Evolutionary conservation across 1,140 invertebrate genomes (phyloP), one percentile per base, ranked within the genome.

Genomic region (Dendrolimus kikuchii): DNA sequence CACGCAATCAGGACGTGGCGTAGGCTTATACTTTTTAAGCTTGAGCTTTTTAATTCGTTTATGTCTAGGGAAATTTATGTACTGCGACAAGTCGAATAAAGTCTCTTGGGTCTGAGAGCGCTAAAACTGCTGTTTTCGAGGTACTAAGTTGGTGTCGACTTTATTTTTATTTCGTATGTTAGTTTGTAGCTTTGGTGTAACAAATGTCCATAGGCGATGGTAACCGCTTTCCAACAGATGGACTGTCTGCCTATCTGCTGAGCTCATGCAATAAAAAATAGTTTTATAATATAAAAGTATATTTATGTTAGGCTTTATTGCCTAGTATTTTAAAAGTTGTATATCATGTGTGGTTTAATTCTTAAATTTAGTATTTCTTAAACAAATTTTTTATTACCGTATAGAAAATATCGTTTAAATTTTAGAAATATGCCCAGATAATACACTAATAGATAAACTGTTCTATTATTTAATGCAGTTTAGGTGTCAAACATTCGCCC

Each of bases 61-160:
- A 57, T 53, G 41, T 57, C 51, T 52, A 5, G 46, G 46, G 50
- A 57, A 57, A 57, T 51, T 57, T 57, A 57, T 57, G 10, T 53
- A 53, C 55, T 52, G 38, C 40, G 51, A 38, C 42, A 53, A 52
- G 50, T 53, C 55, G 49, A 52, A 57, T 51, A 51, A 41, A 51
- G 55, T 49, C 51, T 9, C 40, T 5, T 6, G 46, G 23, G 49
- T 45, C 36, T 40, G 36, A 42, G 7, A 40, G 23, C 37, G 5
- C 9, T 57, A 57, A 53, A 5, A 57, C 52, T 50, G 9, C 41
- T 45, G 46, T 51, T 38, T 7, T 8, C 40, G 42, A 43, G 9
- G 37, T 38, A 5, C 8, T 5, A 38, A 37, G 8, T 37, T 38
- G 37, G 1, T 23, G 23, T 23, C 46, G 8, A 38, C 7, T 9